Base-by-base conservation (phyloP, 2,888 invertebrate species). In the Melieria crassipennis region DNA sequence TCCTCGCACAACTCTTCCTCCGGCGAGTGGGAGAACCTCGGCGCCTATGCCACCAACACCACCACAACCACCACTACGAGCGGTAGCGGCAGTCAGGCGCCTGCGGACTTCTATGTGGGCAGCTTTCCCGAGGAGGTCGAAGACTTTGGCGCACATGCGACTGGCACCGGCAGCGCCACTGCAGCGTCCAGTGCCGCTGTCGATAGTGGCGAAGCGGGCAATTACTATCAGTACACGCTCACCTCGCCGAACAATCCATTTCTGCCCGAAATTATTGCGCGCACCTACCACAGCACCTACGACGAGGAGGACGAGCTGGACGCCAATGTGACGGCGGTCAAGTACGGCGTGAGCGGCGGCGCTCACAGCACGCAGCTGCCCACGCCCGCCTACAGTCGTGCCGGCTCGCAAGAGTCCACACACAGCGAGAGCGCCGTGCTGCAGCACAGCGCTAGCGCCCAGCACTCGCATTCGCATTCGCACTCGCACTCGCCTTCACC, bases 171-270 rank as follows among this genome's bases (percentile, higher is more conserved):
- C 45, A 13, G 10, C 64, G 56, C 60, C 10, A 43, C 55, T 30
- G 30, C 0, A 48, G n/a, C 60, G 11, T 70, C 74, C 73, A 16
- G 76, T 74, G 11, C 77, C 78, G 43, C 52, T 45, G 69, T 67
- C 42, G 47, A 56, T 50, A 75, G 65, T 66, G 73, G 56, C 5
- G 66, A 76, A 7, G 72, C 75, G 0, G 81, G 81, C 5, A 78
- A 81, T 55, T 85, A 84, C 68, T 86, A 85, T 70, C 85, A 86
- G 67, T 86, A 85, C 57, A 85, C 84, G 9, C 75, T 85, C 43
- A 84, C 86, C 7, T 86, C 86, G 1, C 86, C 86, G 9, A 86
- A 84, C 75, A 86, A 86, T 81, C 86, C 86, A 1, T 86, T 86
- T 72, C 73, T 86, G 64, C 86, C 86, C 48, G 86, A 86, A 78